Base-by-base conservation (phyloP, 1,140 invertebrate species). In the Frieseomelitta varia region DNA sequence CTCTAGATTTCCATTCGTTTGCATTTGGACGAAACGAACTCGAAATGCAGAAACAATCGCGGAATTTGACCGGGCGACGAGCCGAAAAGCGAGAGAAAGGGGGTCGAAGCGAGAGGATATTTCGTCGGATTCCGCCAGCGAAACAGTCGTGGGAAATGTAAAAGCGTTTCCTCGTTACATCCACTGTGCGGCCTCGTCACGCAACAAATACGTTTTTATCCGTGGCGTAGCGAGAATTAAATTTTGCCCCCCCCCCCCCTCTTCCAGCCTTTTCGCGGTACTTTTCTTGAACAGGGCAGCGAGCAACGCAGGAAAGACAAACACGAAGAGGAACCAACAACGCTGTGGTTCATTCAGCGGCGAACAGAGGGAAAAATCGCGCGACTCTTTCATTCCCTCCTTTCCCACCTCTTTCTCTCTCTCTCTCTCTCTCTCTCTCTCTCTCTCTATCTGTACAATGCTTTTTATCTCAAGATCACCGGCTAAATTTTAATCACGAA, bases 111-210 rank as follows among this genome's bases (percentile, higher is more conserved):
- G 78, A 15, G 63, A 68, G 79, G 67, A 68, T 72, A 67, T 85
- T 76, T 88, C 56, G 86, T n/a, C 56, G 84, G 78, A 15, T 65
- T 87, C 78, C 72, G 74, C 53, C 72, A n/a, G 55, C 47, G 58
- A 68, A 77, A 79, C 63, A 80, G 84, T 65, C 72, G 71, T 88
- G 79, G 81, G 84, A 86, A 88, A 82, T 79, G 81, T 85, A 88
- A 83, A 88, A 89, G 76, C 87, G 65, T 77, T 88, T 88, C 67
- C 88, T 88, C 87, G 87, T 88, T 86, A 88, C 77, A 72, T 61
- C 80, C 75, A 63, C 56, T 47, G 65, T 71, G 39, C 67, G 53
- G 56, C n/a, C 84, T 79, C 84, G 79, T 83, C 87, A 15, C 63
- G 55, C 65, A 39, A 79, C 84, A 81, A 88, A 88, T 71, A 75